These are phyloP conservation scores for Epinephelus coioides DNA, from an alignment of 2,797 vertebrate species.

Conservation along the genomic window DNA sequence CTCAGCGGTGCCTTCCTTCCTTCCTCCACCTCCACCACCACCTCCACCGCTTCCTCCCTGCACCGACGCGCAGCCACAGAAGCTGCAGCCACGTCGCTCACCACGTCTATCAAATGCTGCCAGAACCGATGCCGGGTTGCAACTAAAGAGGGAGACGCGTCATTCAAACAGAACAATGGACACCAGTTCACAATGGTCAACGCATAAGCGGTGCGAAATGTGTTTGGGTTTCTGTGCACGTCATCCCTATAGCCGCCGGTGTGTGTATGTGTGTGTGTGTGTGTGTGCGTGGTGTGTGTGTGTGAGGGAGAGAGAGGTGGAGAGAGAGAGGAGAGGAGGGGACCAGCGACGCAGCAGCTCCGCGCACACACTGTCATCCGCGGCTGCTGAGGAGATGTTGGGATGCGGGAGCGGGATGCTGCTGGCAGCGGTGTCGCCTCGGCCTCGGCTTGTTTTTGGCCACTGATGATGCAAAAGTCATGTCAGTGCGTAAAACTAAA, in stretches of 20 bases:
- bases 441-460: conserved; percentile 46
- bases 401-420: conserved; percentile 49
- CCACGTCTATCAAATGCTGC: conserved; percentile 53
- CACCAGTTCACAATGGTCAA: conserved; percentile 77
- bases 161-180: conserved; percentile 81
- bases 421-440: conserved; percentile 26
- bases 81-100: conserved; percentile 45
- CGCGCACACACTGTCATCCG: conserved; percentile 73
- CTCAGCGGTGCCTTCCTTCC: conserved; percentile 14
- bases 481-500: conserved; percentile 17
- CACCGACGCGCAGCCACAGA: conserved; percentile 29
- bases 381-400: conserved; percentile 67
- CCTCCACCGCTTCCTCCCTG: conserved; percentile 21
- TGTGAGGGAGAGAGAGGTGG: conserved; percentile 22
- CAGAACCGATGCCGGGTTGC: conserved; percentile 30
- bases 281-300: neutral
- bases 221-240: conserved; percentile 84
- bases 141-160: conserved; percentile 47
- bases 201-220: conserved; percentile 67
- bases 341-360: conserved; percentile 72
- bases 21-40: neutral
- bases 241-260: conserved; percentile 71
- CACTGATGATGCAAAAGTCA: conserved; percentile 49
- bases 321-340: conserved; percentile 36
- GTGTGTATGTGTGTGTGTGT: conserved; percentile 5